Conservation (phyloP, 2,113 vertebrate genomes). For the Chionis minor region DNA sequence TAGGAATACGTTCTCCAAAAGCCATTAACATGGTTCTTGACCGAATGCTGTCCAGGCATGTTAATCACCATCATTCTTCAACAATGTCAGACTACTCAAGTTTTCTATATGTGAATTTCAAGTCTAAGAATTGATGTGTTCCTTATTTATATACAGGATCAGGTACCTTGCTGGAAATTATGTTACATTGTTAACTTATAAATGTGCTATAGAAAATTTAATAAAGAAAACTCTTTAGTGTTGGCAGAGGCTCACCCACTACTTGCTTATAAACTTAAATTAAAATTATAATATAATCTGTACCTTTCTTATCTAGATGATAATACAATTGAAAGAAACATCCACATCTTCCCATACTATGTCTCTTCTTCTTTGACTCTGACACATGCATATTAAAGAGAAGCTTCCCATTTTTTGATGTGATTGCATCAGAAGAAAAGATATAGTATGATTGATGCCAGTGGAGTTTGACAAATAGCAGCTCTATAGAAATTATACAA, state of each 20-base stretch:
- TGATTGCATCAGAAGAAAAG: conserved; percentile 27
- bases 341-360: neutral
- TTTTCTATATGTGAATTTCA: neutral
- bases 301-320: neutral
- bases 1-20: conserved; percentile 26
- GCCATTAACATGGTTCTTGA: neutral
- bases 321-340: neutral
- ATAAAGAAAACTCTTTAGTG: neutral
- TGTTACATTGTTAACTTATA: neutral
- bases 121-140: neutral
- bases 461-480: conserved; percentile 33
- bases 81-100: neutral
- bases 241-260: neutral
- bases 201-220: neutral
- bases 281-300: neutral
- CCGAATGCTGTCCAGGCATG: neutral
- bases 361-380: neutral
- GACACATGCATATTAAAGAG: conserved; percentile 1
- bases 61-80: conserved; percentile 27
- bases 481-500: conserved; percentile 31
- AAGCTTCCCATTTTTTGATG: neutral
- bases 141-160: neutral
- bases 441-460: neutral
- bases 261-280: neutral
- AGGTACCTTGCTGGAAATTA: neutral